A percentile compares a stretch with the other conserved stretches of the same genome.
phyloP scores from a whole-genome alignment of 2,888 invertebrate genomes.

The Gasteruption jaculator region DNA sequence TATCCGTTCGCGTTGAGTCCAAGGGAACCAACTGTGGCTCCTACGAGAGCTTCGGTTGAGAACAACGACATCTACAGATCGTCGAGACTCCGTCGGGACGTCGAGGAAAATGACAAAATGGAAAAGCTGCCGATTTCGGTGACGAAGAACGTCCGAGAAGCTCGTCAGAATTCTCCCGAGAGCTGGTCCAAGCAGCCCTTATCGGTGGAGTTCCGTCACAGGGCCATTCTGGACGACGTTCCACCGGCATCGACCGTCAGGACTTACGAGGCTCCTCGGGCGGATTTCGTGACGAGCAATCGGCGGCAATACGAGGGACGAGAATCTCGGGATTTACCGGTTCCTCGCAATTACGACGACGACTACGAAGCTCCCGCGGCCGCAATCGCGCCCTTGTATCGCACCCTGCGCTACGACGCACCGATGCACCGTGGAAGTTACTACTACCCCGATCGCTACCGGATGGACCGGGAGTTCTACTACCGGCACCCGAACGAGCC shows the following conservation, averaged over 20 bases:
- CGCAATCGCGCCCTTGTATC: slow-evolving; percentile 28
- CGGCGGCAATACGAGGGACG: slow-evolving; percentile 36
- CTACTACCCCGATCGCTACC: slow-evolving; percentile 39
- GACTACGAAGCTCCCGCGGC: slow-evolving; percentile 33
- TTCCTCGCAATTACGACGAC: slow-evolving; percentile 31
- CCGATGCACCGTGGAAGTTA: slow-evolving; percentile 29
- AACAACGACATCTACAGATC: neutral
- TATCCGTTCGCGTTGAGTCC: no score
- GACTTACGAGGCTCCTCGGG: slow-evolving; percentile 33
- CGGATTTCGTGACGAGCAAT: slow-evolving; percentile 44
- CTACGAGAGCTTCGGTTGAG: neutral
- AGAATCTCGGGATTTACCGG: slow-evolving; percentile 38
- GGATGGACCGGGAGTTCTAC: slow-evolving; percentile 42
- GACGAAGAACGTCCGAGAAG: slow-evolving; percentile 36
- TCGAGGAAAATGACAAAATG: slow-evolving; percentile 27
- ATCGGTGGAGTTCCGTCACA: slow-evolving; percentile 39
- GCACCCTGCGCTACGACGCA: slow-evolving; percentile 33
- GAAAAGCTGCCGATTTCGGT: slow-evolving; percentile 39
- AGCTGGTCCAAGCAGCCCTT: slow-evolving; percentile 43
- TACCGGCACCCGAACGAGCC: slow-evolving; percentile 28
- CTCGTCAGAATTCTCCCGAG: slow-evolving; percentile 35
- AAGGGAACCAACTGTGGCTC: no score
- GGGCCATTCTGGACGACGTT: slow-evolving; percentile 29
- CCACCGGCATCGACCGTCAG: slow-evolving; percentile 21
- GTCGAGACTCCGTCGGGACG: slow-evolving; percentile 28